Evolutionary conservation across 2,888 invertebrate species (phyloP).

Genomic region (Cheilosia vulpina): DNA sequence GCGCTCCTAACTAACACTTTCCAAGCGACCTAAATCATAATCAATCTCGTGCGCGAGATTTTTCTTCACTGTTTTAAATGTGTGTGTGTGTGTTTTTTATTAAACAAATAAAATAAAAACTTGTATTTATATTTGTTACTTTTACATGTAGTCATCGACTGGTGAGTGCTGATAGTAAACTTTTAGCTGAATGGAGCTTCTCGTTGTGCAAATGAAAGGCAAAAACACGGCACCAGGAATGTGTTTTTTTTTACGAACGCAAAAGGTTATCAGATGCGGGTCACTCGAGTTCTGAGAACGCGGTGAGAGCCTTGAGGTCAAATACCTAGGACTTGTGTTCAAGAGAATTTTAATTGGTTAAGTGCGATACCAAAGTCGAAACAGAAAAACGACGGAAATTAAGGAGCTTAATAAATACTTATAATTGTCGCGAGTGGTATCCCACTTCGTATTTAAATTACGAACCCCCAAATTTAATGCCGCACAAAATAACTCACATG

Average conservation of each 20-base stretch:
- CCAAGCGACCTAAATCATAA: constrained; percentile 69
- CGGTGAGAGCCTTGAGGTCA: constrained; percentile 69
- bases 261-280: constrained; percentile 62
- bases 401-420: constrained; percentile 65
- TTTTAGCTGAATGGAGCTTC: constrained; percentile 68
- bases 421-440: constrained; percentile 53
- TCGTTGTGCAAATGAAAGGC: constrained; percentile 27
- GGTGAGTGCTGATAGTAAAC: constrained; percentile 57
- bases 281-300: constrained; percentile 48
- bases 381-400: constrained; percentile 65
- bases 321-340: constrained; percentile 48
- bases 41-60: constrained; percentile 68
- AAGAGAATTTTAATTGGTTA: constrained; percentile 33
- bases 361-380: constrained; percentile 20
- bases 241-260: constrained; percentile 24
- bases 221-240: constrained; percentile 26
- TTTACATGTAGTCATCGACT: constrained; percentile 24
- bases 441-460: background rate
- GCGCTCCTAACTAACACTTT: constrained; percentile 62
- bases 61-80: constrained; percentile 16
- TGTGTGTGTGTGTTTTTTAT: constrained; percentile 4
- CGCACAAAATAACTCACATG: constrained; percentile 51
- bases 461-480: constrained; percentile 19
- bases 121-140: constrained; percentile 4
- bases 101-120: constrained; percentile 10